Conservation (phyloP, 1,140 invertebrate species). For the Aphis gossypii region DNA sequence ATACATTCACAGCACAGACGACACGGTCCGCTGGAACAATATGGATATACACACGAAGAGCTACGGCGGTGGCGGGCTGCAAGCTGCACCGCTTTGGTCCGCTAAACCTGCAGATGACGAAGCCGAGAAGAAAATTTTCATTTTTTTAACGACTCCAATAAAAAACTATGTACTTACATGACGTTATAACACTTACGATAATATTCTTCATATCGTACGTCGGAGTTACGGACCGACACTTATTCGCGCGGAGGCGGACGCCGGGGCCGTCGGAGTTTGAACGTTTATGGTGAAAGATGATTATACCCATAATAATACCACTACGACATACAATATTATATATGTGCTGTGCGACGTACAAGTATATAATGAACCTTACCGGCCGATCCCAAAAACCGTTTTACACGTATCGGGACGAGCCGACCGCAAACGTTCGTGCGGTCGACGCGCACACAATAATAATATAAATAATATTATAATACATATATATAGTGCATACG, state of each 20-base stretch:
- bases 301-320: not conserved
- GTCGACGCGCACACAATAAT: not conserved
- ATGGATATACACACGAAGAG: not conserved
- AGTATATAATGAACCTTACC: not conserved
- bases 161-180: not conserved
- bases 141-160: not conserved
- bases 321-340: not conserved
- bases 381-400: not conserved
- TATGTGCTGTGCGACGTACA: not conserved
- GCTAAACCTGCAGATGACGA: not conserved
- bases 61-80: too few relatives aligned
- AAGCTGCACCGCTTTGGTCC: slow-evolving; percentile 29
- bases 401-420: not conserved
- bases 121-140: not conserved
- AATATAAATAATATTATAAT: not conserved
- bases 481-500: not conserved
- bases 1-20: not conserved
- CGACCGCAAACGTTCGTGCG: slow-evolving; percentile 44
- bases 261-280: not conserved
- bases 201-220: not conserved
- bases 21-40: not conserved
- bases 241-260: not conserved
- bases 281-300: slow-evolving; percentile 9
- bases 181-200: not conserved
- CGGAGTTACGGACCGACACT: not conserved